A percentile compares a stretch with the other conserved stretches of the same genome.
Conservation (phyloP, 53 echinoderm and acorn worm species). For the Holothuria leucospilota region DNA sequence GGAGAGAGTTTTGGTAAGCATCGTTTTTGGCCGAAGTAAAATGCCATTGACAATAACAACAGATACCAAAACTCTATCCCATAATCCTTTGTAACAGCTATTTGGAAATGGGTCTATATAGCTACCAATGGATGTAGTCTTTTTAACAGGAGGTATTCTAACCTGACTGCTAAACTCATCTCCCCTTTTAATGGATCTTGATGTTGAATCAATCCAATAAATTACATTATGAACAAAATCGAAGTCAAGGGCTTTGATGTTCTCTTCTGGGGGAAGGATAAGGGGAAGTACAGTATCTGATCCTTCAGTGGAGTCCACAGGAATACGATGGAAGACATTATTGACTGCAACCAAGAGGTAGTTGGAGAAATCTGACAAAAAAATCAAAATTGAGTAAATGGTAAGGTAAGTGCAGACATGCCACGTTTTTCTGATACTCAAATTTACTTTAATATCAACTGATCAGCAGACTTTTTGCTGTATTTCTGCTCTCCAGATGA, state of each 20-base stretch:
- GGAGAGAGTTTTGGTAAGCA: too few species aligned
- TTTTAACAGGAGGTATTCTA: neutral
- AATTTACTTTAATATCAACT: too few species aligned
- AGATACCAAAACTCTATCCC: too few species aligned
- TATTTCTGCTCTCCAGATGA: too few species aligned
- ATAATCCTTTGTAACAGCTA: too few species aligned
- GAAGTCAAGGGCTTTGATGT: slow-evolving; percentile 83
- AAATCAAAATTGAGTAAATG: neutral
- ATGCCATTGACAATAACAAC: too few species aligned
- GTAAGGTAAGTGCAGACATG: too few species aligned
- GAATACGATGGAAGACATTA: slow-evolving; percentile 37
- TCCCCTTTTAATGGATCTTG: slow-evolving; percentile 72
- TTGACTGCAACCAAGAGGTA: slow-evolving; percentile 25
- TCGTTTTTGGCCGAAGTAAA: too few species aligned
- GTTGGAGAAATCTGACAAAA: slow-evolving; percentile 31
- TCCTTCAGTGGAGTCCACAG: slow-evolving; percentile 1
- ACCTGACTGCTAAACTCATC: slow-evolving; percentile 79
- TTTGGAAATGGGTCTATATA: too few species aligned
- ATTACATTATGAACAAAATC: slow-evolving; percentile 69
- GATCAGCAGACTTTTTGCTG: too few species aligned
- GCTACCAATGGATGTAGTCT: too few species aligned
- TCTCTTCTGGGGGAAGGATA: slow-evolving; percentile 32
- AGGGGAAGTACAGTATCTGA: slow-evolving; percentile 87
- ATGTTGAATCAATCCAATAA: slow-evolving; percentile 82
- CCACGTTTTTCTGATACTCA: too few species aligned